Conservation (phyloP, 2,888 invertebrate species). For the Tachina fera region DNA sequence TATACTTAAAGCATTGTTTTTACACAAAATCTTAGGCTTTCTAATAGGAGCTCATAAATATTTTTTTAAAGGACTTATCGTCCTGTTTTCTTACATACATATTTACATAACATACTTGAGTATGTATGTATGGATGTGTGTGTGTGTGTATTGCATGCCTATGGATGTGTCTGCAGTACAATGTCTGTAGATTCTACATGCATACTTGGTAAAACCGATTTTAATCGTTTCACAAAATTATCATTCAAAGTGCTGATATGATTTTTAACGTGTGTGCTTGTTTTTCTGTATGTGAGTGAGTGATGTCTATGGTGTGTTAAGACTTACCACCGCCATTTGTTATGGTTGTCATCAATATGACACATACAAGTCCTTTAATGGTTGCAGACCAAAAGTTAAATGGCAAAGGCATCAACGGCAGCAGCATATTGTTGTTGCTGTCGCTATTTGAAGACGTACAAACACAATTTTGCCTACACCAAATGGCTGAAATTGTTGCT, state of each 20-base stretch:
- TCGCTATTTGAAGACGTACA: conserved; percentile 1
- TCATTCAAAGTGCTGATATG: not conserved
- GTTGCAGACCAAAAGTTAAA: conserved; percentile 58
- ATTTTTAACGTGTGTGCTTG: not conserved
- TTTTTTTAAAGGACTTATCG: not conserved
- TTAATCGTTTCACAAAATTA: conserved; percentile 32
- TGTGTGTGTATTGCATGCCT: not conserved
- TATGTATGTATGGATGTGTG: not conserved
- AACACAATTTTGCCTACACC: conserved; percentile 38
- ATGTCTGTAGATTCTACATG: too few species aligned
- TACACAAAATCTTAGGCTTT: not conserved
- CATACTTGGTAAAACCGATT: not conserved
- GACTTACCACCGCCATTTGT: conserved; percentile 59
- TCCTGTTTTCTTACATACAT: not conserved
- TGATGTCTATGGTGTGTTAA: conserved; percentile 1
- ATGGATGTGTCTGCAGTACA: not conserved
- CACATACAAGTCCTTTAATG: conserved; percentile 59
- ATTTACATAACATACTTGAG: not conserved
- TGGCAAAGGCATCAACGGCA: conserved; percentile 53
- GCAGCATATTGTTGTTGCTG: conserved; percentile 53
- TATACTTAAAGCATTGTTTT: not conserved
- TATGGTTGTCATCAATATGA: conserved; percentile 63
- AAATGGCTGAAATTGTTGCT: conserved; percentile 45
- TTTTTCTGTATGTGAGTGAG: not conserved
- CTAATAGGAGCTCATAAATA: not conserved